A percentile compares a stretch with the other conserved stretches of the same genome.
Conservation (phyloP, 2,797 vertebrate genomes). For the Syngnathus acus region DNA sequence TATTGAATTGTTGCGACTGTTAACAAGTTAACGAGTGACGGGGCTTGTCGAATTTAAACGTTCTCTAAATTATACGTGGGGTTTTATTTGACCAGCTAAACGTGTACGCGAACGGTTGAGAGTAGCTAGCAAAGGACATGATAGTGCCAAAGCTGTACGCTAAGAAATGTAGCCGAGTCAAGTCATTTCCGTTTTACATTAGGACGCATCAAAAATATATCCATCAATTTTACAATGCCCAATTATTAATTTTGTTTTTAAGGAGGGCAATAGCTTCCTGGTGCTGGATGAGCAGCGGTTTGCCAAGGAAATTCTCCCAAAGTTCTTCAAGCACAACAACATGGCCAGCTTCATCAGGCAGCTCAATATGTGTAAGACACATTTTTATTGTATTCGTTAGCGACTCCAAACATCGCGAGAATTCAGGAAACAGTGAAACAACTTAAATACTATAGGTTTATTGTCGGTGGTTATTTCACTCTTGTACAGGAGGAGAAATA, state of each 20-base stretch:
- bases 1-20: not conserved
- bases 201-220: not conserved
- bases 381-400: no score
- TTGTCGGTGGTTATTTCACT: no score
- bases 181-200: not conserved
- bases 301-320: constrained; percentile 94
- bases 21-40: not conserved
- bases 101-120: not conserved
- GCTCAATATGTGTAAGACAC: constrained; percentile 89
- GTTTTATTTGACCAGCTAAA: not conserved
- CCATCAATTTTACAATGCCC: no score
- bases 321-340: constrained; percentile 99
- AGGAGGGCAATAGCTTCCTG: constrained; percentile 96
- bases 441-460: no score
- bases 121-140: not conserved
- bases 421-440: not conserved
- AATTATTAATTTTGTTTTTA: constrained; percentile 4
- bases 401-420: not conserved
- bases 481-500: no score
- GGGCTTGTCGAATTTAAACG: not conserved
- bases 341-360: constrained; percentile 98
- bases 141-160: not conserved
- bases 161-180: not conserved
- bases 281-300: constrained; percentile 93
- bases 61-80: not conserved